Base-by-base conservation (phyloP, 2,797 vertebrate species). In the Dermochelys coriacea region DNA sequence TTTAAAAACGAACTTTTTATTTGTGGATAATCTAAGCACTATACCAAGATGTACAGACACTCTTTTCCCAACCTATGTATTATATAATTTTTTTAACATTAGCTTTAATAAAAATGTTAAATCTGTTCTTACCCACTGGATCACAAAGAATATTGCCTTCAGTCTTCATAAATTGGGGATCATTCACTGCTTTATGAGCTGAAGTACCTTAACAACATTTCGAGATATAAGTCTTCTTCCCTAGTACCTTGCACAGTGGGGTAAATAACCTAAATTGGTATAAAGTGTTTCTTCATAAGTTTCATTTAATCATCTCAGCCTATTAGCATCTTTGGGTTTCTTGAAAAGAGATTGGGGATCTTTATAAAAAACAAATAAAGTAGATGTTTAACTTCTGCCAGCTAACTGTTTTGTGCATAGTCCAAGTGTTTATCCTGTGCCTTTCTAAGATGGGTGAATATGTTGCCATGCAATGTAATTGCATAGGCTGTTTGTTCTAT, bases 341-440 rank as follows among this genome's bases (percentile, higher is more conserved):
- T 89, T 74, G 74, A 21, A 74, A 87, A 55, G 86, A 87, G 78
- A 64, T 80, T 45, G 55, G 18, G 80, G 78, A 19, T 71, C n/a
- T 71, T 11, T 18, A 11, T 37, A 21, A 71, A 37, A 41, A 64
- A 4, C 15, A 18, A 64, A 64, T 14, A n/a, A 71, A 71, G 19
- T 37, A 71, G n/a, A 41, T 10, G 4, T 25, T 49, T 21, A 34
- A 59, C 37, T 25, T 41, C 71, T 81, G 55, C 34, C 64, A 71
- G 84, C 64, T 81, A 49, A 78, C 9, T 18, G 2, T 52, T 89
- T 74, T 37, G 11, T 5, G 27, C 27, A 64, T 6, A 23, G 64
- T 45, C 15, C 41, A 75, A 45, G 23, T 3, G 1, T 6, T 61
- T 25, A 52, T 49, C 34, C 31, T 12, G 15, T 54, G 5, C 19